Percentiles rank a stretch among this genome's conserved stretches.
Conservation (phyloP, 2,113 vertebrate species). For the Gasterosteus nipponicus region DNA sequence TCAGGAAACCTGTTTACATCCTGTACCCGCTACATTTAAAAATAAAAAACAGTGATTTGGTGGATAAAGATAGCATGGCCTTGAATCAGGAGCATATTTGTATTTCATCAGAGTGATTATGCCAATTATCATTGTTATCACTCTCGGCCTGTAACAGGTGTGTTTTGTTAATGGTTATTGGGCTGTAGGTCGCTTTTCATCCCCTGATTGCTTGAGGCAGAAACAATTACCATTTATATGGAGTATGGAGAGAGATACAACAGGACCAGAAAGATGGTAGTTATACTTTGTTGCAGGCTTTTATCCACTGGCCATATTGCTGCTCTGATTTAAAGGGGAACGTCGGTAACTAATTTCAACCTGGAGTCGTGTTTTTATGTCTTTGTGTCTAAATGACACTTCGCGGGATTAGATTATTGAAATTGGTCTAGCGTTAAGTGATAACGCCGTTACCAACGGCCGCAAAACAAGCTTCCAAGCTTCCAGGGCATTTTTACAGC, state of each 20-base stretch:
- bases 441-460: not conserved
- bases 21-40: conserved; percentile 14
- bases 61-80: not conserved
- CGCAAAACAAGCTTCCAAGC: not conserved
- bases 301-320: not conserved
- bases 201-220: conserved; percentile 31
- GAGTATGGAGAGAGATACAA: conserved; percentile 20
- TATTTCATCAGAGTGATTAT: not conserved
- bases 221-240: conserved; percentile 55
- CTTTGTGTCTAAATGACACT: not conserved
- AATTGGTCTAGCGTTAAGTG: not conserved
- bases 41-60: conserved; percentile 7
- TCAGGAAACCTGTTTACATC: conserved; percentile 17
- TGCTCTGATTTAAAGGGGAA: not conserved
- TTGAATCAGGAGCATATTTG: not conserved
- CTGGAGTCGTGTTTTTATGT: not conserved
- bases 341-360: not conserved
- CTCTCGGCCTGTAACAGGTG: conserved; percentile 46
- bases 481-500: not conserved
- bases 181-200: conserved; percentile 33
- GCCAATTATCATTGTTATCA: conserved; percentile 34
- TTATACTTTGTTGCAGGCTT: not conserved
- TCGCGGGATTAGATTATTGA: not conserved
- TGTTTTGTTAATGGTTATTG: conserved; percentile 35
- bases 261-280: not conserved